These are phyloP conservation scores for Polyodon spathula DNA, from an alignment of 2,113 vertebrate species.

Conservation along the genomic window DNA sequence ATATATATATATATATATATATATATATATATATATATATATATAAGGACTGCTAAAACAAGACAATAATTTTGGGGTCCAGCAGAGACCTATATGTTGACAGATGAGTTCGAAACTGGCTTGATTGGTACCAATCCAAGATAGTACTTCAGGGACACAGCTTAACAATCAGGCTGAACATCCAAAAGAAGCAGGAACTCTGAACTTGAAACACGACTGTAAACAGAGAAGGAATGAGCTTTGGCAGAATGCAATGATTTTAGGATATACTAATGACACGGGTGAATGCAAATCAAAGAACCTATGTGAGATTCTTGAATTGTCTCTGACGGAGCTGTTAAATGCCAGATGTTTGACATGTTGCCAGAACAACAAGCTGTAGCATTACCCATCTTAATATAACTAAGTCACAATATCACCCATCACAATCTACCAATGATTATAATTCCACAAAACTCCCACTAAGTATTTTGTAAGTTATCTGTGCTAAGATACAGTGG, in stretches of 20 bases:
- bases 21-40: no score
- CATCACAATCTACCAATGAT: constrained; percentile 11
- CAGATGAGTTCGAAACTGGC: neutral
- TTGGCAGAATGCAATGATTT: constrained; percentile 58
- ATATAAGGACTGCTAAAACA: no score
- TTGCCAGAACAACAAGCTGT: constrained; percentile 26
- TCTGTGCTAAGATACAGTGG: no score
- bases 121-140: neutral
- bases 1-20: no score
- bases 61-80: neutral
- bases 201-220: constrained; percentile 13
- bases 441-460: constrained; percentile 11
- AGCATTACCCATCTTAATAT: constrained; percentile 40
- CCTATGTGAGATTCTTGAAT: constrained; percentile 71
- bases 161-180: constrained; percentile 7
- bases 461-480: neutral
- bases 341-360: constrained; percentile 69
- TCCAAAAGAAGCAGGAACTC: constrained; percentile 4
- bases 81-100: neutral
- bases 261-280: constrained; percentile 66
- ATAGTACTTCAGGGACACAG: constrained; percentile 1
- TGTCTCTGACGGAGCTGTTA: constrained; percentile 70
- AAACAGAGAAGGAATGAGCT: constrained; percentile 15
- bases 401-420: constrained; percentile 30
- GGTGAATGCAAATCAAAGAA: constrained; percentile 78